phyloP scores from a whole-genome alignment of 2,113 vertebrate genomes.

The Sinocyclocheilus anshuiensis region DNA sequence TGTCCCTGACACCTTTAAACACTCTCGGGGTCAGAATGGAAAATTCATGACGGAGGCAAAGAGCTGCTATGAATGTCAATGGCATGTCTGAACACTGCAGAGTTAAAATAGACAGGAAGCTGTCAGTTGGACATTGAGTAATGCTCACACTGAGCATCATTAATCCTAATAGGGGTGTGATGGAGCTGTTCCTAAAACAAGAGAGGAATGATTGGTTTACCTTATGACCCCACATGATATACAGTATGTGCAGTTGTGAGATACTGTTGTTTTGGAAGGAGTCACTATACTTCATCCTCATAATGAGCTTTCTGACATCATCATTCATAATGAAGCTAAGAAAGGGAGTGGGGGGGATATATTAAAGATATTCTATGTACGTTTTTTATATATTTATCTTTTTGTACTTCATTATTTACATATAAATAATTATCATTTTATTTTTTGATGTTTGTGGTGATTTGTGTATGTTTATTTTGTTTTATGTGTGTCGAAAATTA shows the following conservation, averaged over 20 bases:
- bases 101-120: slow-evolving; percentile 39
- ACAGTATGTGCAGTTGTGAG: neutral
- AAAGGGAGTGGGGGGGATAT: too few species aligned
- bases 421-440: too few species aligned
- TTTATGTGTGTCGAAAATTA: too few species aligned
- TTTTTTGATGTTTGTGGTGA: too few species aligned
- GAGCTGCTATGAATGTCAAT: slow-evolving; percentile 7
- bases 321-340: neutral
- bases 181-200: neutral
- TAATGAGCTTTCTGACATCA: neutral
- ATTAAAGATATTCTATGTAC: too few species aligned
- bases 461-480: too few species aligned
- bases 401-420: too few species aligned
- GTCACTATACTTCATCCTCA: neutral
- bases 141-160: neutral
- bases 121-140: slow-evolving; percentile 7
- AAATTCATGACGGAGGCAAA: slow-evolving; percentile 15
- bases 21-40: slow-evolving; percentile 2
- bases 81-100: slow-evolving; percentile 12
- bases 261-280: neutral
- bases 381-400: too few species aligned
- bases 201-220: neutral
- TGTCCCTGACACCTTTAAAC: neutral
- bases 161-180: neutral
- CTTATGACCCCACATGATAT: neutral